Base-by-base conservation (phyloP, 2,113 vertebrate genomes). In the Pantherophis guttatus region DNA sequence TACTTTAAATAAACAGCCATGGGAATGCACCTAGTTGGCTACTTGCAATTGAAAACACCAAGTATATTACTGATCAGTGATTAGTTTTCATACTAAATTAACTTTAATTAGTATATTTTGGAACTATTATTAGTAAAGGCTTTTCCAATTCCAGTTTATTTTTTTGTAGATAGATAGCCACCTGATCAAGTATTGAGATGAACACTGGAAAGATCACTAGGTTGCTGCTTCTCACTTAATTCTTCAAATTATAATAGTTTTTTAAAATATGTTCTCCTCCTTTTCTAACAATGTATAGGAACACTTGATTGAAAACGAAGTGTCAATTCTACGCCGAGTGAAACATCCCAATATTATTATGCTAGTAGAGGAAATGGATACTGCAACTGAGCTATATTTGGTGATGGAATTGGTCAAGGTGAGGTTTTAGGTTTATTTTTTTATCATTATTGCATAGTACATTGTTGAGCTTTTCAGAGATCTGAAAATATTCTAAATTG, bases 371-470 rank as follows among this genome's bases (percentile, higher is more conserved):
- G 99, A 99, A 96, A 98, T 99, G 98, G 99, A 99, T 95, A 99
- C 98, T 0, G 95, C 98, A 6, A 93, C 98, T 2, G 99, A 99
- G 44, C 98, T 99, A 91, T 99, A 98, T 90, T 97, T 99, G 93
- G 99, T 99, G 91, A 99, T 99, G 99, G 99, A 99, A 95, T 95
- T 99, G 58, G 99, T 99, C 92, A 99, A 99, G 98, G 99, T 99
- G 94, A 90, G 96, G 91, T 33, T 81, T 39, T 33, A 70, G 15
- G 33, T 44, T 81, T 81, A 70, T 70, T 39, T 81, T 81, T 44
- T 5, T 55, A 39, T 55, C 21, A 81, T 62, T 86, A 8, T 70
- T 90, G 55, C 7, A 0, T 89, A 15, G 91, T 10, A n/a, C 48
- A 48, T 93, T 58, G 53, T 91, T 86, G 15, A 65, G 1, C 8